phyloP scores from a whole-genome alignment of 2,888 invertebrate species.

The Oligia fasciuncula region DNA sequence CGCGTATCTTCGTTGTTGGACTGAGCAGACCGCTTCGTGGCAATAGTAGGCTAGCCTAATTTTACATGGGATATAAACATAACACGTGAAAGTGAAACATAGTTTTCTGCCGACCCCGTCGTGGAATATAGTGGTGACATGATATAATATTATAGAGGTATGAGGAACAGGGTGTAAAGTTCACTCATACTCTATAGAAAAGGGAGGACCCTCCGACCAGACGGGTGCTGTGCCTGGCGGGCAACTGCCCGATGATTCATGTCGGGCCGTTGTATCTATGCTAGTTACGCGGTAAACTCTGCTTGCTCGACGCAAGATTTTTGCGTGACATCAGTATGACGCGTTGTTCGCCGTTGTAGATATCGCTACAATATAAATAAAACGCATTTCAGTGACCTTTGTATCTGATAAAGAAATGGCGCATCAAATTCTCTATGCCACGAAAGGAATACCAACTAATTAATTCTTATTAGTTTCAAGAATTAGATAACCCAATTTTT shows the following conservation, averaged over 20 bases:
- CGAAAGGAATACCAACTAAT: background rate
- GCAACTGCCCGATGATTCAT: too few species aligned
- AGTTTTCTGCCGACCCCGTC: background rate
- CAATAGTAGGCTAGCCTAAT: background rate
- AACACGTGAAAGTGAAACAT: background rate
- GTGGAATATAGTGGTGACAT: background rate
- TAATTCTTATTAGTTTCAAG: slow-evolving; percentile 2
- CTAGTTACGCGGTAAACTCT: too few species aligned
- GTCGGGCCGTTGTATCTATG: too few species aligned
- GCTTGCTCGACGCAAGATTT: too few species aligned
- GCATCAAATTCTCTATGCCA: background rate
- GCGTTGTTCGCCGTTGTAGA: too few species aligned
- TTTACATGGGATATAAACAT: background rate
- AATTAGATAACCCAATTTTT: slow-evolving; percentile 49
- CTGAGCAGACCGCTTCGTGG: too few species aligned
- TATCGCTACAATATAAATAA: background rate
- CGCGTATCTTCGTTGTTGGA: too few species aligned
- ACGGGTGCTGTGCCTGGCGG: too few species aligned
- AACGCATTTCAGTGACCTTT: slow-evolving; percentile 28
- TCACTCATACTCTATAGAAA: too few species aligned
- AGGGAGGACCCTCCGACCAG: too few species aligned
- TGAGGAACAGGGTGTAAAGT: too few species aligned
- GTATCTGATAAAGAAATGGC: slow-evolving; percentile 33
- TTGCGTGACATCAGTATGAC: too few species aligned
- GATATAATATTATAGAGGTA: background rate